phyloP scores from a whole-genome alignment of 2,888 invertebrate genomes.

The Crocallis elinguaria region DNA sequence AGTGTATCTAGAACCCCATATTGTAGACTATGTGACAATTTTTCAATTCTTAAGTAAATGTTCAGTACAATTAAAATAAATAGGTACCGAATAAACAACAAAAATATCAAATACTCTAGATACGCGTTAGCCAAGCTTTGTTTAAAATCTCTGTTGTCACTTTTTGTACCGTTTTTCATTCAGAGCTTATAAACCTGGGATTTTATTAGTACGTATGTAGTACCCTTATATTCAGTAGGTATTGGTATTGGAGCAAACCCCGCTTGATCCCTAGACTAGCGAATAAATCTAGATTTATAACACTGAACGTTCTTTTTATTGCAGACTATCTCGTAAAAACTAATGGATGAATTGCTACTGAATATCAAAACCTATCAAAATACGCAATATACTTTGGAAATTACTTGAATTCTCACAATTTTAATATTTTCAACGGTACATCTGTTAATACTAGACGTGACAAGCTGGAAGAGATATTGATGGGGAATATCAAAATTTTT shows the following conservation, averaged over 20 bases:
- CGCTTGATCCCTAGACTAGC: constrained; percentile 40
- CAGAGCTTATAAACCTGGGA: constrained; percentile 6
- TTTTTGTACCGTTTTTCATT: constrained; percentile 7
- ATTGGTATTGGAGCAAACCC: constrained; percentile 18
- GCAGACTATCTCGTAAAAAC: constrained; percentile 40
- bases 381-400: background rate
- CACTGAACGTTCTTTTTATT: constrained; percentile 37
- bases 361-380: constrained; percentile 18
- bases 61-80: no score
- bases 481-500: no score
- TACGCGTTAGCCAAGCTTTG: background rate
- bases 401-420: background rate
- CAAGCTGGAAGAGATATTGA: background rate
- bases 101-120: background rate
- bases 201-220: constrained; percentile 11
- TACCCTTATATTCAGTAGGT: constrained; percentile 5
- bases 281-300: constrained; percentile 51
- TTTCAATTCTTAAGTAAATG: no score
- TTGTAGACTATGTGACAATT: no score
- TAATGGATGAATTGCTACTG: constrained; percentile 28
- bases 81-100: no score
- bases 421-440: background rate
- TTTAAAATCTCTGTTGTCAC: background rate
- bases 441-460: background rate
- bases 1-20: no score